Conservation (phyloP, 2,113 vertebrate species). For the Silurus glanis region DNA sequence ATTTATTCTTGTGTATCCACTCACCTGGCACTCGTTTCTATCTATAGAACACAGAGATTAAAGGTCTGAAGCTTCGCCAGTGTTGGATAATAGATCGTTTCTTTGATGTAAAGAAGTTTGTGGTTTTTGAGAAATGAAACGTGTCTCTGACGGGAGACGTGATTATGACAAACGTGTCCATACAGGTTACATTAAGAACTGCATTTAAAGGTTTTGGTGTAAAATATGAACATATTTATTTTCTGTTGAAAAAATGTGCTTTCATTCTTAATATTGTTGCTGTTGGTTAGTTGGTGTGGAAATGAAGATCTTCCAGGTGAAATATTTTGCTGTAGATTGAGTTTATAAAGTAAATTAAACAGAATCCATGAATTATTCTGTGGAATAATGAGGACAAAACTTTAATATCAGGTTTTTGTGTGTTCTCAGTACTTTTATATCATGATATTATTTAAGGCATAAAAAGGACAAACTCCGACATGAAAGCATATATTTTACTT, state of each 20-base stretch:
- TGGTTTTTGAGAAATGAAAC: neutral
- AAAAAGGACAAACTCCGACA: conserved; percentile 16
- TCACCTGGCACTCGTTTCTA: neutral
- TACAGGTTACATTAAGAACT: neutral
- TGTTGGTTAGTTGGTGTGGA: too few species aligned
- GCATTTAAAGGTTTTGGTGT: neutral
- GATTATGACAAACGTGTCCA: neutral
- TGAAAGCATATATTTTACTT: conserved; percentile 13
- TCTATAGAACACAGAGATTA: neutral
- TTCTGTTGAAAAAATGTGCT: neutral
- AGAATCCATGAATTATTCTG: neutral
- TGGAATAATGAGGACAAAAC: neutral
- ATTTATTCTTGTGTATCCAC: too few species aligned
- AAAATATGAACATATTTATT: neutral
- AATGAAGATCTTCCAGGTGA: neutral
- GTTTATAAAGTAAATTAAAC: neutral
- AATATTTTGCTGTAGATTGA: neutral
- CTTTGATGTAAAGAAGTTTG: neutral
- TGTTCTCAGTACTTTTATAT: neutral
- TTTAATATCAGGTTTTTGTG: neutral
- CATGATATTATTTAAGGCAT: neutral
- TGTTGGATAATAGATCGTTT: neutral
- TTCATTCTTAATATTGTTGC: neutral
- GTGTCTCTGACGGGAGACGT: neutral
- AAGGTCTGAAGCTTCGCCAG: neutral